phyloP scores from a whole-genome alignment of 1,140 invertebrate species.

The Nylanderia fulva region DNA sequence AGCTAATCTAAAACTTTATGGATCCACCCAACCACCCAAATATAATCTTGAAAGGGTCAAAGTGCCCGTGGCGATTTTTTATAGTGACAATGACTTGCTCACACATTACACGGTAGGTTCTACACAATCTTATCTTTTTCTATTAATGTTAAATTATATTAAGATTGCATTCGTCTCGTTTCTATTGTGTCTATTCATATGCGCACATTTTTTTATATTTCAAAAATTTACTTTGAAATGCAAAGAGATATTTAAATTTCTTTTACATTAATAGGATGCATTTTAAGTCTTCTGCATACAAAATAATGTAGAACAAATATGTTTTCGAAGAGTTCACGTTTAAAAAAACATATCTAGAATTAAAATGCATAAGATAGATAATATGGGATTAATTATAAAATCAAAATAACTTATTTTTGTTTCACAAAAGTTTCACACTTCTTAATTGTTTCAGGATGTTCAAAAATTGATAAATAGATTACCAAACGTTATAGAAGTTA shows the following conservation, averaged over 20 bases:
- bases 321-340: too few relatives aligned
- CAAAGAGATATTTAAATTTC: not conserved
- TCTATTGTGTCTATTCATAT: not conserved
- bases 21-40: constrained; percentile 83
- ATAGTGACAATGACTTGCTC: constrained; percentile 91
- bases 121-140: not conserved
- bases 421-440: not conserved
- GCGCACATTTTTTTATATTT: not conserved
- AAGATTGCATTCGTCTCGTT: not conserved
- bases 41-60: constrained; percentile 86
- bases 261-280: too few relatives aligned
- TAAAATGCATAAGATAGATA: too few relatives aligned
- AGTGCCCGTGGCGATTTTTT: constrained; percentile 89
- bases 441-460: constrained; percentile 84
- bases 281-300: too few relatives aligned
- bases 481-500: constrained; percentile 82
- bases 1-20: constrained; percentile 85
- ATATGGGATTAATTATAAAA: not conserved
- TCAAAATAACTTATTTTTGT: not conserved
- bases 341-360: too few relatives aligned
- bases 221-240: not conserved
- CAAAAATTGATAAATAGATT: constrained; percentile 87
- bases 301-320: too few relatives aligned
- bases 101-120: constrained; percentile 85
- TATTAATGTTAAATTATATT: not conserved